A percentile compares a stretch with the other conserved stretches of the same genome.
Evolutionary conservation across 2,113 vertebrate species (phyloP).

Genomic region (Psephotus haematonotus): DNA sequence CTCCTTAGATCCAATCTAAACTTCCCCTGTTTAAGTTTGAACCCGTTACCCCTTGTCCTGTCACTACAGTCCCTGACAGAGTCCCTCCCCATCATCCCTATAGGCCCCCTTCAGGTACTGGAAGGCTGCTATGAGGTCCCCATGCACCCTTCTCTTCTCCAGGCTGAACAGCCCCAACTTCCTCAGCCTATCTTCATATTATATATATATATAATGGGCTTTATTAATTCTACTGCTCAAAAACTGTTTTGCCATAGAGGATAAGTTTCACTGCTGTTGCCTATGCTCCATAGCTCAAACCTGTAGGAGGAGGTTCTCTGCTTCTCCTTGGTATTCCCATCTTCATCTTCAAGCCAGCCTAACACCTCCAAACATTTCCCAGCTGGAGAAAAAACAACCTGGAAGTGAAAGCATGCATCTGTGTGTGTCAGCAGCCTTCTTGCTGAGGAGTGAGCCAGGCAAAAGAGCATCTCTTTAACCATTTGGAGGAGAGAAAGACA

Average conservation of each 20-base stretch:
- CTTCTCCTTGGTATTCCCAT: background rate
- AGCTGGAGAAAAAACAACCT: background rate
- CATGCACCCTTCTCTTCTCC: background rate
- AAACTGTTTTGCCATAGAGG: background rate
- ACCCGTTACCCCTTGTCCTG: too few relatives aligned
- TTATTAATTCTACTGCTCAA: background rate
- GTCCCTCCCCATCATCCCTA: too few relatives aligned
- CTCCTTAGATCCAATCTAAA: too few relatives aligned
- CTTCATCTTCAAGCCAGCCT: background rate
- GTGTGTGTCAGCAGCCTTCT: background rate
- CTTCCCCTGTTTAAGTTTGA: too few relatives aligned
- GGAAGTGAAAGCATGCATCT: background rate
- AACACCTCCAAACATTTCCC: background rate
- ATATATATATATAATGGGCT: background rate
- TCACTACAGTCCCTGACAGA: too few relatives aligned
- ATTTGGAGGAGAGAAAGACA: background rate
- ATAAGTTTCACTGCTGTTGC: background rate
- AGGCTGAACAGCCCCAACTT: background rate
- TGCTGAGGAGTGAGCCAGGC: background rate
- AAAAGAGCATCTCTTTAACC: background rate
- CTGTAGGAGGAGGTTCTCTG: background rate
- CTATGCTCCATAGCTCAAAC: background rate
- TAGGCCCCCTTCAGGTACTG: too few relatives aligned
- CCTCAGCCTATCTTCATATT: background rate
- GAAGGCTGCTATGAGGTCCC: background rate